These are phyloP conservation scores for Cynoglossus semilaevis DNA, from an alignment of 2,113 vertebrate genomes.

Conservation along the genomic window DNA sequence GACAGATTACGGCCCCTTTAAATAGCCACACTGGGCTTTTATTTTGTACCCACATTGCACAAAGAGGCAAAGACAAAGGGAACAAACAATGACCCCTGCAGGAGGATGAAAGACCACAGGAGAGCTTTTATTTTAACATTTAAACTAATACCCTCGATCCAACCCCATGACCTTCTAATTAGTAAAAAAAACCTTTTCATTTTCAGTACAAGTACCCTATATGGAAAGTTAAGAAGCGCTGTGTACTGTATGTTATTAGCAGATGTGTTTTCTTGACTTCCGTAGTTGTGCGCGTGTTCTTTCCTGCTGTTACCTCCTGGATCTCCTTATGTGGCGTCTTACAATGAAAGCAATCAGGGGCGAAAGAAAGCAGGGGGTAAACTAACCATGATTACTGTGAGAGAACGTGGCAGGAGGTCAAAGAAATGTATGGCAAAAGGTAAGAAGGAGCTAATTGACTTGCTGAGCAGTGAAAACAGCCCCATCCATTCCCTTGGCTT, in stretches of 20 bases:
- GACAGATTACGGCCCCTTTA: slow-evolving; percentile 35
- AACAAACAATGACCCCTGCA: slow-evolving; percentile 40
- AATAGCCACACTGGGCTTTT: slow-evolving; percentile 23
- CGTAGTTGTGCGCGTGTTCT: not conserved
- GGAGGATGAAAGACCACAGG: slow-evolving; percentile 9
- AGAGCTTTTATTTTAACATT: slow-evolving; percentile 16
- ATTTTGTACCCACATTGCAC: slow-evolving; percentile 5
- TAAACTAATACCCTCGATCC: not conserved
- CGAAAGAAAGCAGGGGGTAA: slow-evolving; percentile 5
- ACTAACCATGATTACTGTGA: slow-evolving; percentile 28
- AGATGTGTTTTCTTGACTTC: not conserved
- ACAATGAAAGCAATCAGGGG: not conserved
- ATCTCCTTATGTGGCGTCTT: not conserved
- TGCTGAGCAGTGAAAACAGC: slow-evolving; percentile 39
- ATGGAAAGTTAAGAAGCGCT: not conserved
- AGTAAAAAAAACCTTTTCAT: slow-evolving; percentile 2
- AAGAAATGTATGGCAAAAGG: slow-evolving; percentile 44
- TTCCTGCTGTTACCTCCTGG: slow-evolving; percentile 9
- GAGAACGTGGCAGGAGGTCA: slow-evolving; percentile 46
- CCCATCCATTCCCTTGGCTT: slow-evolving; percentile 53
- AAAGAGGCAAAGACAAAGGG: slow-evolving; percentile 24
- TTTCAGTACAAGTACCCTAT: not conserved
- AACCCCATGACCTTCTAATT: slow-evolving; percentile 5
- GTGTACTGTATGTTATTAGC: not conserved
- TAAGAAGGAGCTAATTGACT: slow-evolving; percentile 55